These are phyloP conservation scores for Eutolmus rufibarbis DNA, from an alignment of 2,888 invertebrate genomes.

Conservation along the genomic window DNA sequence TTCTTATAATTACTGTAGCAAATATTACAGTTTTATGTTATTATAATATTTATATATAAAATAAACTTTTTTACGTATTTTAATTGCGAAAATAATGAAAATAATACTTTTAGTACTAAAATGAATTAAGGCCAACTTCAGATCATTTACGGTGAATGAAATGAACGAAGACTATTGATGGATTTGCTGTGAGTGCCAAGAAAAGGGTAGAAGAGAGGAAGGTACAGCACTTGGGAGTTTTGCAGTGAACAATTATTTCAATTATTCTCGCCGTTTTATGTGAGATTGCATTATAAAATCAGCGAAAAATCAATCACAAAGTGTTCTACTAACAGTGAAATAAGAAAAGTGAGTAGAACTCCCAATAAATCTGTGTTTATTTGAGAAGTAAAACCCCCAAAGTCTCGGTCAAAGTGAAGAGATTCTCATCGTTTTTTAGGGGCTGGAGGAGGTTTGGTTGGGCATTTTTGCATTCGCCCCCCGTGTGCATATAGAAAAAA, in stretches of 20 bases:
- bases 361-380: background rate
- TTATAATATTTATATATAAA: background rate
- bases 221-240: background rate
- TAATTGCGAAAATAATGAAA: background rate
- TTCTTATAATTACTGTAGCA: background rate
- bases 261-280: background rate
- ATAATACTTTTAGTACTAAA: background rate
- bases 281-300: background rate
- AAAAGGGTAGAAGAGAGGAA: slow-evolving; percentile 26
- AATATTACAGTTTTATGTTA: background rate
- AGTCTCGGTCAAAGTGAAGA: slow-evolving; percentile 11
- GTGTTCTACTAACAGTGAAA: background rate
- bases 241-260: background rate
- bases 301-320: background rate
- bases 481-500: background rate
- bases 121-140: background rate
- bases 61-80: background rate
- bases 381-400: background rate
- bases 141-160: slow-evolving; percentile 23
- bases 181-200: slow-evolving; percentile 19
- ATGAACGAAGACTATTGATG: slow-evolving; percentile 31
- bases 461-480: slow-evolving; percentile 1
- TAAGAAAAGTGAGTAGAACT: slow-evolving; percentile 32
- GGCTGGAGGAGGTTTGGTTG: slow-evolving; percentile 14
- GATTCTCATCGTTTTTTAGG: slow-evolving; percentile 9